Conservation (phyloP, 1,140 invertebrate species). For the Atopsyche davidsoni region DNA sequence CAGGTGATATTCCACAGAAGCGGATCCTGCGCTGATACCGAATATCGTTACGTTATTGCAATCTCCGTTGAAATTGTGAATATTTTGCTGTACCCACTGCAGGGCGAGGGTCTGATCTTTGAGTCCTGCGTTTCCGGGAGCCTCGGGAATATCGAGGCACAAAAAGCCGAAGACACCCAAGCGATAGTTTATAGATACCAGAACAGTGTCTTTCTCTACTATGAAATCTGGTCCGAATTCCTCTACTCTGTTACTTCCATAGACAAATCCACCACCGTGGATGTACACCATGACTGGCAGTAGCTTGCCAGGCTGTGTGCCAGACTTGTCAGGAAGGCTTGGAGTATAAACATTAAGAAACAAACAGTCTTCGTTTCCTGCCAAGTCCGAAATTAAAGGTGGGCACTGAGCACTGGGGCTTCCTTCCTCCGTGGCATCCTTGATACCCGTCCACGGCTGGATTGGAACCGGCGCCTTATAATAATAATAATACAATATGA, state of each 20-base stretch:
- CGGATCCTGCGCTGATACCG: constrained; percentile 32
- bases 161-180: constrained; percentile 49
- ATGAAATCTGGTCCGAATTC: constrained; percentile 34
- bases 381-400: no score
- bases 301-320: background rate
- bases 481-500: background rate
- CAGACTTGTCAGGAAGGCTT: constrained; percentile 31
- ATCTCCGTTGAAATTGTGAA: constrained; percentile 42
- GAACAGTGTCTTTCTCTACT: constrained; percentile 44
- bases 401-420: constrained; percentile 1
- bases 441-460: constrained; percentile 37
- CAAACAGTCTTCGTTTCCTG: constrained; percentile 59
- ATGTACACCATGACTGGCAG: constrained; percentile 36
- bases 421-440: constrained; percentile 36
- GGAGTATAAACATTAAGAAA: constrained; percentile 60
- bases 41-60: constrained; percentile 38
- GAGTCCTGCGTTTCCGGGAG: constrained; percentile 30
- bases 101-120: constrained; percentile 30
- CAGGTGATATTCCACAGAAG: constrained; percentile 17
- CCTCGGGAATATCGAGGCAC: constrained; percentile 45
- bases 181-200: constrained; percentile 47
- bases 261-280: constrained; percentile 40
- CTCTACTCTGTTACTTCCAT: constrained; percentile 29
- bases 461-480: constrained; percentile 36
- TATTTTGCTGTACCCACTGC: constrained; percentile 49